Evolutionary conservation across 2,113 vertebrate species (phyloP).

Genomic region (Salvelinus namaycush): DNA sequence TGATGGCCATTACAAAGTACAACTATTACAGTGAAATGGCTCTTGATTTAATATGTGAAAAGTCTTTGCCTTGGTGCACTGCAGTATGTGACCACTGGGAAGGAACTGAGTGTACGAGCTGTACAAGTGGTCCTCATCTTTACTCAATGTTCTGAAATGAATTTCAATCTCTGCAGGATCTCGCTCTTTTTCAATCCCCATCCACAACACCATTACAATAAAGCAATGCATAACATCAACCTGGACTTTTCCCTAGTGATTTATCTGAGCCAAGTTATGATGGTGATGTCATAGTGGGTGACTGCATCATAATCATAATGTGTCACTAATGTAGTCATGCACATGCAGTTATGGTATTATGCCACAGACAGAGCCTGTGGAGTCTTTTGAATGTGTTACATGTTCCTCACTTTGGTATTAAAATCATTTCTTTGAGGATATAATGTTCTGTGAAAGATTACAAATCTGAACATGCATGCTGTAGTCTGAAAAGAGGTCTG

Average conservation of each 20-base stretch:
- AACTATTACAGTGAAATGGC: slow-evolving; percentile 69
- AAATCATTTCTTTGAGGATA: neutral
- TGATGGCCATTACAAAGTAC: slow-evolving; percentile 68
- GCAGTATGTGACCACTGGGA: neutral
- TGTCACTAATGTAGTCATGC: slow-evolving; percentile 54
- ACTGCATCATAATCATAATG: slow-evolving; percentile 46
- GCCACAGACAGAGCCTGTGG: neutral
- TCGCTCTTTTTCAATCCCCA: slow-evolving; percentile 31
- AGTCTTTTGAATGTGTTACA: neutral
- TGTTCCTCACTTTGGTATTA: neutral
- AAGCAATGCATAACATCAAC: slow-evolving; percentile 30
- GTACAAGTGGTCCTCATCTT: slow-evolving; percentile 32
- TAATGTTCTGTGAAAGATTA: too few species aligned
- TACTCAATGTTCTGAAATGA: slow-evolving; percentile 42
- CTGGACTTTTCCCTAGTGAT: slow-evolving; percentile 23
- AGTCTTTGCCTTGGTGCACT: slow-evolving; percentile 27
- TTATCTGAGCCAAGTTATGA: neutral
- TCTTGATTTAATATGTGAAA: slow-evolving; percentile 58
- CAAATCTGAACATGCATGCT: too few species aligned
- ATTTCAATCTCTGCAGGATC: slow-evolving; percentile 37
- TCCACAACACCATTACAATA: slow-evolving; percentile 31
- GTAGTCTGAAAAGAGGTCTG: too few species aligned
- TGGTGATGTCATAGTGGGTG: slow-evolving; percentile 26
- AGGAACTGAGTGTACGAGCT: neutral
- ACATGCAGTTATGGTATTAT: neutral